A percentile compares a stretch with the other conserved stretches of the same genome.
phyloP scores from a whole-genome alignment of 1,140 invertebrate species.

The Achatina immaculata region DNA sequence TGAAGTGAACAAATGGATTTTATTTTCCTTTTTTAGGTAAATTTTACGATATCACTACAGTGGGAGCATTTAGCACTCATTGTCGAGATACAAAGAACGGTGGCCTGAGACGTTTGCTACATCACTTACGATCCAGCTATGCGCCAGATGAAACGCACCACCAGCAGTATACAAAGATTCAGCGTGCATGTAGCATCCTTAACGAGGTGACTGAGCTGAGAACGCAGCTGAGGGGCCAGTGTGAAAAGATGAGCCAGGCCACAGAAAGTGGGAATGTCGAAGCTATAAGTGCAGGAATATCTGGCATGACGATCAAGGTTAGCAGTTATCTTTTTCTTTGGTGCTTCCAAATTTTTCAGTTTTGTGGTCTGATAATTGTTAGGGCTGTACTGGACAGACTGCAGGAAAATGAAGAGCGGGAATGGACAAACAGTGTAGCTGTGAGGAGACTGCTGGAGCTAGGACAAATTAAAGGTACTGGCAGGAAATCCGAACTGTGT shows the following conservation, averaged over 20 bases:
- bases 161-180: conserved; percentile 54
- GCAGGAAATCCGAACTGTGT: too few species aligned
- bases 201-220: conserved; percentile 55
- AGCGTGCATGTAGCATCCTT: conserved; percentile 57
- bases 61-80: conserved; percentile 92
- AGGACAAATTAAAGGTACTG: too few species aligned
- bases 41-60: conserved; percentile 90
- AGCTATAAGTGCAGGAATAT: background rate
- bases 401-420: too few species aligned
- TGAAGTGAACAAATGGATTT: too few species aligned
- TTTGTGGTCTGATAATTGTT: too few species aligned
- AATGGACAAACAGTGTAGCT: too few species aligned
- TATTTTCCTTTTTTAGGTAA: conserved; percentile 76
- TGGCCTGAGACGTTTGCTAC: conserved; percentile 85
- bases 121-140: conserved; percentile 82
- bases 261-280: background rate
- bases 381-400: too few species aligned
- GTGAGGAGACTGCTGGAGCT: too few species aligned
- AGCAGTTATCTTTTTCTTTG: background rate
- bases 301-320: conserved; percentile 27
- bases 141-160: conserved; percentile 50
- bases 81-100: conserved; percentile 87
- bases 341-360: too few species aligned
- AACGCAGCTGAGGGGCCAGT: conserved; percentile 28
- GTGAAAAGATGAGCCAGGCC: conserved; percentile 2